A percentile compares a stretch with the other conserved stretches of the same genome.
phyloP scores from a whole-genome alignment of 2,797 vertebrate species.

The Harpagifer antarcticus region DNA sequence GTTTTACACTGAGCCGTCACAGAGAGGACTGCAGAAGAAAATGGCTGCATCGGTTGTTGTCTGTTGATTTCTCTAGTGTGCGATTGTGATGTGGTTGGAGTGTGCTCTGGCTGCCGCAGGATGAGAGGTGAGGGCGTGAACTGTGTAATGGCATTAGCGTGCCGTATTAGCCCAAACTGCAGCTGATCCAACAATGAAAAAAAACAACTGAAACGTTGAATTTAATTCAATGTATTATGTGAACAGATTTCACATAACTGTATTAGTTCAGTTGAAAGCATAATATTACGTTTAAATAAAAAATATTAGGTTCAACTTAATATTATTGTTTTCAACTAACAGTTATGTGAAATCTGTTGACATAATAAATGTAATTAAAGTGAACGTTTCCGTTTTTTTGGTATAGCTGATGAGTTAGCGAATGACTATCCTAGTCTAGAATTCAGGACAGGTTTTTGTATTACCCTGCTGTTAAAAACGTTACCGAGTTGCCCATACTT shows the following conservation, averaged over 20 bases:
- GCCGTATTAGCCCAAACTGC: slow-evolving; percentile 35
- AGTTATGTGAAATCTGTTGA: no score
- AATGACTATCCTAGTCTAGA: background rate
- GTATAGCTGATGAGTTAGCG: slow-evolving; percentile 1
- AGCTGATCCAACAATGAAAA: slow-evolving; percentile 24
- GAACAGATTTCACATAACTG: no score
- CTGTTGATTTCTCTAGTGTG: slow-evolving; percentile 59
- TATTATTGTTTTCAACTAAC: no score
- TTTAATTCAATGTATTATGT: no score
- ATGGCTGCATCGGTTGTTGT: slow-evolving; percentile 70
- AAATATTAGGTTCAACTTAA: no score
- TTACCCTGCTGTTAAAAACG: slow-evolving; percentile 8
- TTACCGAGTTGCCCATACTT: slow-evolving; percentile 9
- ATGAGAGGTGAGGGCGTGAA: slow-evolving; percentile 49
- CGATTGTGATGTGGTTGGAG: slow-evolving; percentile 37
- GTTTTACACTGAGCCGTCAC: slow-evolving; percentile 50
- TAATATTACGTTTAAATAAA: no score
- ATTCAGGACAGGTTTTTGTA: background rate
- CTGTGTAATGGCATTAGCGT: slow-evolving; percentile 53
- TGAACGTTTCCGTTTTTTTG: no score
- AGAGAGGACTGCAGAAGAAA: slow-evolving; percentile 59
- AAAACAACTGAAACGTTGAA: background rate
- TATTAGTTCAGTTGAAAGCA: no score
- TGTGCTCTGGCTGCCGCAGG: slow-evolving; percentile 50
- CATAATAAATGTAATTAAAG: no score